Percentiles rank a stretch among this genome's conserved stretches.
Conservation (phyloP, 1,140 invertebrate species). For the Triops longicaudatus region DNA sequence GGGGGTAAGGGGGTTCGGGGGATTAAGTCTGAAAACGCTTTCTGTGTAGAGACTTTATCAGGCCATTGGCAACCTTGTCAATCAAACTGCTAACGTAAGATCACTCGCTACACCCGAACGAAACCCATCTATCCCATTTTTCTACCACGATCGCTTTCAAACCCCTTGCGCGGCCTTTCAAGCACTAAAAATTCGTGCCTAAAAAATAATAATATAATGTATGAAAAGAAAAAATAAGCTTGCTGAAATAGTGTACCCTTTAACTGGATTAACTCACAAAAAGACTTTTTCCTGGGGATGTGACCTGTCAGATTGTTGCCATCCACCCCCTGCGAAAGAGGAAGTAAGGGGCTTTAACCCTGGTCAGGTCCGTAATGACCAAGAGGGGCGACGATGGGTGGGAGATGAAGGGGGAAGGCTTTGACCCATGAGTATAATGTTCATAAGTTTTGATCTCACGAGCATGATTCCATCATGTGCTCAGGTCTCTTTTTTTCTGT, state of each 20-base stretch:
- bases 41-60: not conserved
- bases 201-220: not conserved
- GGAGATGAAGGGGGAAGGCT: not conserved
- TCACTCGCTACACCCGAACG: not conserved
- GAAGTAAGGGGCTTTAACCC: not conserved
- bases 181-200: not conserved
- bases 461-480: not conserved
- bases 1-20: not conserved
- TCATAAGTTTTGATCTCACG: not conserved
- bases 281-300: not conserved
- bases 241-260: not conserved
- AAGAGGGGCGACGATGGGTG: not conserved
- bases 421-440: not conserved
- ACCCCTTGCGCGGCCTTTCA: too few relatives aligned
- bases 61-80: not conserved
- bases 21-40: not conserved
- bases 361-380: too few relatives aligned
- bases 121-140: too few relatives aligned
- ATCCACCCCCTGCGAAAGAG: not conserved
- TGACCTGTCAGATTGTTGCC: not conserved
- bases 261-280: not conserved
- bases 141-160: too few relatives aligned
- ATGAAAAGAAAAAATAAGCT: not conserved
- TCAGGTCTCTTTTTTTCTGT: not conserved
- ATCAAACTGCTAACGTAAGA: not conserved